These are phyloP conservation scores for Lepilemur ruficaudatus DNA, from an alignment of 2,797 vertebrate species.

Conservation along the genomic window DNA sequence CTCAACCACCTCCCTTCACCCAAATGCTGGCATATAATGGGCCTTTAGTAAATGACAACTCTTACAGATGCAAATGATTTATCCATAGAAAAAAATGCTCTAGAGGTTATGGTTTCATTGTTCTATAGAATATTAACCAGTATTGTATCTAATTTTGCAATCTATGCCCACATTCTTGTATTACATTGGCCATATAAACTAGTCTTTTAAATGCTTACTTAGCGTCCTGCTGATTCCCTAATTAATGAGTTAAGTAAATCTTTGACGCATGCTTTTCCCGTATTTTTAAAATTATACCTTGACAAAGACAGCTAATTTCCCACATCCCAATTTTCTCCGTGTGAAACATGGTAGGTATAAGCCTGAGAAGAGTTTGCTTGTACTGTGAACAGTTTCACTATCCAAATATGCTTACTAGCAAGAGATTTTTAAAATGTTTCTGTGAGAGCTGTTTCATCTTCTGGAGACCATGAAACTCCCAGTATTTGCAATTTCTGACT, in stretches of 20 bases:
- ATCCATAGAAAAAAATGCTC: not conserved
- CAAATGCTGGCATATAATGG: not conserved
- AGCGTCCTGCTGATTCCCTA: not conserved
- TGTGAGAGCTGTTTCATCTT: not conserved
- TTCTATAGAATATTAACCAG: not conserved
- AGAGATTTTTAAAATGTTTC: not conserved
- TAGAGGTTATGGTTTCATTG: not conserved
- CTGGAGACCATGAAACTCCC: not conserved
- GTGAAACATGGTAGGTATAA: not conserved
- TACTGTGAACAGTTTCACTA: not conserved
- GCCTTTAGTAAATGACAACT: not conserved
- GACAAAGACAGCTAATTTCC: not conserved
- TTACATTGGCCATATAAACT: not conserved
- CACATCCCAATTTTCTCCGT: not conserved
- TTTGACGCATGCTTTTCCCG: not conserved
- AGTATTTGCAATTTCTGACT: not conserved
- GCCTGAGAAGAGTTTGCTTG: not conserved
- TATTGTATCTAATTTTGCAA: not conserved
- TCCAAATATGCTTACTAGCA: not conserved
- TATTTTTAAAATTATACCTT: not conserved
- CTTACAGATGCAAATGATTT: not conserved
- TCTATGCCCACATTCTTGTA: not conserved
- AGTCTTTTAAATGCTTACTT: not conserved
- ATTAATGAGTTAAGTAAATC: not conserved
- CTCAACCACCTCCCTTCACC: not conserved